These are phyloP conservation scores for Hypomecis atomaria DNA, from an alignment of 2,888 invertebrate genomes.

Conservation along the genomic window DNA sequence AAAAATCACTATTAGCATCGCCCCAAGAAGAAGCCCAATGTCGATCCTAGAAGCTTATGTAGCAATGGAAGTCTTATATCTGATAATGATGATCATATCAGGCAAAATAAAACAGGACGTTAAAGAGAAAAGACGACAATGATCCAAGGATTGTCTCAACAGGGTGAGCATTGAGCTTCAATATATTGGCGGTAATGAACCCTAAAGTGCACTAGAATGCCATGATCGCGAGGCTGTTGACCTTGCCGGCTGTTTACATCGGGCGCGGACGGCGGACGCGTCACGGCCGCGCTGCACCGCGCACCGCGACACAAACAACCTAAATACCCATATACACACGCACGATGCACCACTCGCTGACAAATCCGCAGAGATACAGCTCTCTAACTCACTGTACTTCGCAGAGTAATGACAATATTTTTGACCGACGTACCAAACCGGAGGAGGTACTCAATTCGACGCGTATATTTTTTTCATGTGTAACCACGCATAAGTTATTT, in stretches of 20 bases:
- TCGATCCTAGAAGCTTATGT: too few relatives aligned
- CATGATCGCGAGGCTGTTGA: constrained; percentile 69
- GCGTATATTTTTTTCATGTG: too few relatives aligned
- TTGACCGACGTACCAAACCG: too few relatives aligned
- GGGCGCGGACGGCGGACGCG: constrained; percentile 71
- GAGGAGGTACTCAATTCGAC: too few relatives aligned
- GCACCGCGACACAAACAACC: constrained; percentile 78
- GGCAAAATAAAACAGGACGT: background rate
- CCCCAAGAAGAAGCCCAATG: too few relatives aligned
- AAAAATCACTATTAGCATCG: too few relatives aligned
- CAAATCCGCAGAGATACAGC: background rate
- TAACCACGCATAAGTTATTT: too few relatives aligned
- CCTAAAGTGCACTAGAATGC: constrained; percentile 53
- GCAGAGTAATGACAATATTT: too few relatives aligned
- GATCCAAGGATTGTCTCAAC: background rate
- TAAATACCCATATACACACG: constrained; percentile 64
- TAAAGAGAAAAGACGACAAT: background rate
- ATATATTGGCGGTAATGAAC: constrained; percentile 7
- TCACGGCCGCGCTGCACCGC: constrained; percentile 78
- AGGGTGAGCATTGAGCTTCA: background rate
- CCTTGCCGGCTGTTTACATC: constrained; percentile 78
- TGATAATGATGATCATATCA: too few relatives aligned
- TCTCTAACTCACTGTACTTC: background rate
- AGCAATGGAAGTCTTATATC: too few relatives aligned
- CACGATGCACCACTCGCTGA: background rate